Evolutionary conservation across 2,797 vertebrate genomes (phyloP), one percentile per base, ranked within the genome.

Genomic region (Otolemur crassicaudatus): DNA sequence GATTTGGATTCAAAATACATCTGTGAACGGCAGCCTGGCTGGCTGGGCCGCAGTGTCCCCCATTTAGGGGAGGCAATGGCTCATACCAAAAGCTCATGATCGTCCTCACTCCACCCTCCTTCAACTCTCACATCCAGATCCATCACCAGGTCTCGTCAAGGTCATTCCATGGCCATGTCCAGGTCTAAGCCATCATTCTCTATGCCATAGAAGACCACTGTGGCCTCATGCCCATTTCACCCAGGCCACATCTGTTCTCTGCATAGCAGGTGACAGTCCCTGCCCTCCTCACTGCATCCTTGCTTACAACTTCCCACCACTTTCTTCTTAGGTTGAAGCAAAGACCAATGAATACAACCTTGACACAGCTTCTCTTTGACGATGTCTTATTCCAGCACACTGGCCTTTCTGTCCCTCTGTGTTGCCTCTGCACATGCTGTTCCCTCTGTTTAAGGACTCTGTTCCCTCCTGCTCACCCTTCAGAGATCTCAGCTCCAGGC

Each of bases 1-100:
- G 34, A 97, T 63, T 87, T 86, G 40, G 43, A 80, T 20, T 77
- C 61, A 53, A 27, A 91, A 76, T 17, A 73, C 34, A 87, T 79
- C 94, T 95, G 80, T 53, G 60, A 4, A 23, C 23, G 0, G 3
- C 61, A 63, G n/a, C 31, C 29, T 4, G 12, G 10, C 58, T 31
- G 56, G 86, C 75, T 81, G n/a, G 61, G 83, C 29, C 29, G 49
- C 72, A 1, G 4, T 14, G 43, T 82, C 67, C 70, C 63, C 14
- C 17, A 2, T 0, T 3, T 12, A 20, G 7, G 3, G 11, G 49
- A 25, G 16, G 34, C 60, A 19, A 27, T 2, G 37, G 67, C 34
- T 89, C 4, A 3, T 12, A 76, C 29, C 4, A 1, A 60, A 76
- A 81, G 67, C 34, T 67, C 7, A 56, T 61, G 67, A 46, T 16